Evolutionary conservation across 2,888 invertebrate genomes (phyloP).

Genomic region (Corbicula japonica): DNA sequence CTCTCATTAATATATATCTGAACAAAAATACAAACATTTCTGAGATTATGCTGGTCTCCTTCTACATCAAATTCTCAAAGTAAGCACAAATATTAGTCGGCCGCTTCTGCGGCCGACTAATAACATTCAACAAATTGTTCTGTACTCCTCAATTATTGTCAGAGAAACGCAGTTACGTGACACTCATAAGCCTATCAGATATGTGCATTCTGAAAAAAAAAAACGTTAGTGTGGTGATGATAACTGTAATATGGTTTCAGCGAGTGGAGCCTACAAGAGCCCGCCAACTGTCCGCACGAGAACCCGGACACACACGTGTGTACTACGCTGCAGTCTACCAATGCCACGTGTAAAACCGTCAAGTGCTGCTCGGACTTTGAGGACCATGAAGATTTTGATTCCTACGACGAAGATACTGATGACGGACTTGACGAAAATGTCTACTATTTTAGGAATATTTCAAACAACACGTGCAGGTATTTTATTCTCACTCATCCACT

Average conservation of each 20-base stretch:
- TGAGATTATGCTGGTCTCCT: too few species aligned
- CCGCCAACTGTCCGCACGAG: conserved; percentile 37
- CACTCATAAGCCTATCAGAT: too few species aligned
- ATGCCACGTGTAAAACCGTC: conserved; percentile 27
- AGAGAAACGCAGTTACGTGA: too few species aligned
- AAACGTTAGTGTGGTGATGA: too few species aligned
- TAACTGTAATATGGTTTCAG: conserved; percentile 10
- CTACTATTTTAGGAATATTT: background rate
- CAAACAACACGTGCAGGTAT: background rate
- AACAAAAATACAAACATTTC: too few species aligned
- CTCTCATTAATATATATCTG: too few species aligned
- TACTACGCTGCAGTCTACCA: conserved; percentile 5
- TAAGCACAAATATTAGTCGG: too few species aligned
- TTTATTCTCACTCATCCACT: background rate
- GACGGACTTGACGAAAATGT: background rate
- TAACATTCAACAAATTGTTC: too few species aligned
- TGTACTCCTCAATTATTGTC: too few species aligned
- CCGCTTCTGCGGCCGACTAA: too few species aligned
- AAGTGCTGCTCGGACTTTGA: conserved; percentile 16
- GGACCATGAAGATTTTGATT: background rate
- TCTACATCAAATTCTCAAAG: too few species aligned
- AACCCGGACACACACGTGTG: conserved; percentile 43
- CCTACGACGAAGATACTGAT: background rate
- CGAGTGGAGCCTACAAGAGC: conserved; percentile 22
- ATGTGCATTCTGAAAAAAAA: too few species aligned